Base-by-base conservation (phyloP, 2,888 invertebrate genomes). In the Suillia variegata region DNA sequence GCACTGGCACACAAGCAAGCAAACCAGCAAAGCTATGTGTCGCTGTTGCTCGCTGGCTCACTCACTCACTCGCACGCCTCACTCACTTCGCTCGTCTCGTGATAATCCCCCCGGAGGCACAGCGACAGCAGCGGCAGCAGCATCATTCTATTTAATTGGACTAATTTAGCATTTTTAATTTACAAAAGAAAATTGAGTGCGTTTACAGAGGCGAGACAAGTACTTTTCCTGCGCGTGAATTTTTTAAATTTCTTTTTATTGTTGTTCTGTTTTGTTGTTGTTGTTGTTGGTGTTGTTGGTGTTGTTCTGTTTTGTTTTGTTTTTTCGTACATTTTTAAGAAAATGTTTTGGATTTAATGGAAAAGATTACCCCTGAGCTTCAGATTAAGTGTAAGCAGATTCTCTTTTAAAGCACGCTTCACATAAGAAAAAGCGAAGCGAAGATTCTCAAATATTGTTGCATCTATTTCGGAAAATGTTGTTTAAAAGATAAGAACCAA, bases 101-200 rank as follows among this genome's bases (percentile, higher is more conserved):
- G 15, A 8, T 38, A n/a, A 38, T 18, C 45, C 45, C 13, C 18
- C 45, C 45, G 13, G 20, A 45, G 45, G 45, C 45, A n/a, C n/a
- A n/a, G n/a, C n/a, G n/a, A n/a, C n/a, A n/a, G 45, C 64, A 66
- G 60, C 64, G 57, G 62, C 63, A 63, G 45, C 64, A 66, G 60
- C 64, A 59, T 63, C 63, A 63, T 66, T 65, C 63, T 63, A 62
- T 65, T 65, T 66, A 66, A 66, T 66, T 66, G 66, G 63, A 63
- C 65, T 66, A 66, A 66, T 66, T 66, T 62, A 66, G 63, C 66
- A 63, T 66, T 66, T 66, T 65, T 64, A 65, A 66, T 66, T 45
- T 45, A 45, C 45, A 45, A 45, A n/a, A 45, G 18, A 45, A 45
- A 45, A 45, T 45, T 45, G 45, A 45, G 45, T 45, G 45, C 20